A percentile compares a stretch with the other conserved stretches of the same genome.
phyloP scores from a whole-genome alignment of 2,797 vertebrate genomes.

The Gadopsis bispinosus region DNA sequence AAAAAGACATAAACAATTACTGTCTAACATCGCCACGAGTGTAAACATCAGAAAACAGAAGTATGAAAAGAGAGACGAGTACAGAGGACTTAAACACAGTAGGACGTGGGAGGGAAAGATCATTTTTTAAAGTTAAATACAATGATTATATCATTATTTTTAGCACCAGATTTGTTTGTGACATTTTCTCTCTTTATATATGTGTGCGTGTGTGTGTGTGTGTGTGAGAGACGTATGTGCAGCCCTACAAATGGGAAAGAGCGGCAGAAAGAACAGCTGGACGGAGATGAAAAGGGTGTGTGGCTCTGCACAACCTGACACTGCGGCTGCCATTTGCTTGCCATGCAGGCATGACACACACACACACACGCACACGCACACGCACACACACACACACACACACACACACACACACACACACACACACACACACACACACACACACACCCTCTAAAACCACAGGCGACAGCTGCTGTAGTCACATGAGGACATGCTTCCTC shows the following conservation, averaged over 20 bases:
- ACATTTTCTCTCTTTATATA: neutral
- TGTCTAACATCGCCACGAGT: constrained; percentile 7
- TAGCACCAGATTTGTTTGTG: neutral
- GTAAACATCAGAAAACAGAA: constrained; percentile 18
- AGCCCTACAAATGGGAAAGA: constrained; percentile 53
- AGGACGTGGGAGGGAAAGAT: neutral
- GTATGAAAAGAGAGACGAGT: neutral
- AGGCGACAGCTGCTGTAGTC: constrained; percentile 70
- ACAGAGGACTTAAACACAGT: too few relatives aligned
- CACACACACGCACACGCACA: constrained; percentile 40
- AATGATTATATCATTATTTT: neutral
- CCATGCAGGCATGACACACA: constrained; percentile 50
- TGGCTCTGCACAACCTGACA: constrained; percentile 51
- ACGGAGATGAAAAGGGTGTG: constrained; percentile 62
- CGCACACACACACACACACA: constrained; percentile 38
- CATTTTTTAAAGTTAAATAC: neutral
- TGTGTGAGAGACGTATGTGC: constrained; percentile 24
- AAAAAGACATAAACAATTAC: constrained; percentile 43
- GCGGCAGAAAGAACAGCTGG: constrained; percentile 74
- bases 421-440: constrained; percentile 37
- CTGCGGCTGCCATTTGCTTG: constrained; percentile 64
- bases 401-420: constrained; percentile 33
- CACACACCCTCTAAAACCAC: constrained; percentile 50
- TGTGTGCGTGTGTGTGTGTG: constrained; percentile 18
- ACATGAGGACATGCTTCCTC: constrained; percentile 43